Conservation (phyloP, 2,797 vertebrate genomes). For the Microtus obscurus region DNA sequence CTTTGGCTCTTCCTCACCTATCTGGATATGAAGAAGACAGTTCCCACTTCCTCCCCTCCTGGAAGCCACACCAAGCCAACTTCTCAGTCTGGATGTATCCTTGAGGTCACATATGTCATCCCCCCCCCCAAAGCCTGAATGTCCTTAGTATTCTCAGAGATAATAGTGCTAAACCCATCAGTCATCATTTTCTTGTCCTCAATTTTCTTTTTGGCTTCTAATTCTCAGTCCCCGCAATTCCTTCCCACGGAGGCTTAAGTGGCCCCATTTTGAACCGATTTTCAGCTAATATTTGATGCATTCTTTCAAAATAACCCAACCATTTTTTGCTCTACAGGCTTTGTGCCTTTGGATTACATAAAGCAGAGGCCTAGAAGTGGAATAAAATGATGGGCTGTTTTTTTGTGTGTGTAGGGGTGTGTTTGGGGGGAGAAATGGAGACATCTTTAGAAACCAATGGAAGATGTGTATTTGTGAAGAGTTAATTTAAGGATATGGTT, state of each 20-base stretch:
- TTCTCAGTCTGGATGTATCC: constrained; percentile 50
- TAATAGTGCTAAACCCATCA: constrained; percentile 77
- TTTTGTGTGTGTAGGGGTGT: not conserved
- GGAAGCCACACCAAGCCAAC: constrained; percentile 63
- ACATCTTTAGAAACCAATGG: constrained; percentile 83
- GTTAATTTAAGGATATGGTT: constrained; percentile 82
- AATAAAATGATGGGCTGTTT: constrained; percentile 76
- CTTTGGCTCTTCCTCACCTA: constrained; percentile 61
- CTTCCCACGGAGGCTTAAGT: constrained; percentile 74
- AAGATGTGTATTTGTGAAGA: constrained; percentile 83
- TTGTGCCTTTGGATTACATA: constrained; percentile 80
- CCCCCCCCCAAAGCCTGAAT: constrained; percentile 57
- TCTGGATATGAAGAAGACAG: constrained; percentile 69
- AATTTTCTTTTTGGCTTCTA: constrained; percentile 85
- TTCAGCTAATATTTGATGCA: constrained; percentile 81
- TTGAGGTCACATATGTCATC: constrained; percentile 82
- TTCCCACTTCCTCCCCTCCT: not conserved
- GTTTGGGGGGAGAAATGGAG: constrained; percentile 82
- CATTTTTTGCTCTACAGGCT: constrained; percentile 67
- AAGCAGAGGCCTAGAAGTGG: constrained; percentile 79
- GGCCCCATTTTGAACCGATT: constrained; percentile 83
- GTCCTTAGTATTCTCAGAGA: constrained; percentile 75
- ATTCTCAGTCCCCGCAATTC: constrained; percentile 63
- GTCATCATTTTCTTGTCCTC: constrained; percentile 82
- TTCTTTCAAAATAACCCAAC: constrained; percentile 84